Percentiles rank a stretch among this genome's conserved stretches.
phyloP scores from a whole-genome alignment of 2,888 invertebrate genomes.

The Bhutanitis thaidina region DNA sequence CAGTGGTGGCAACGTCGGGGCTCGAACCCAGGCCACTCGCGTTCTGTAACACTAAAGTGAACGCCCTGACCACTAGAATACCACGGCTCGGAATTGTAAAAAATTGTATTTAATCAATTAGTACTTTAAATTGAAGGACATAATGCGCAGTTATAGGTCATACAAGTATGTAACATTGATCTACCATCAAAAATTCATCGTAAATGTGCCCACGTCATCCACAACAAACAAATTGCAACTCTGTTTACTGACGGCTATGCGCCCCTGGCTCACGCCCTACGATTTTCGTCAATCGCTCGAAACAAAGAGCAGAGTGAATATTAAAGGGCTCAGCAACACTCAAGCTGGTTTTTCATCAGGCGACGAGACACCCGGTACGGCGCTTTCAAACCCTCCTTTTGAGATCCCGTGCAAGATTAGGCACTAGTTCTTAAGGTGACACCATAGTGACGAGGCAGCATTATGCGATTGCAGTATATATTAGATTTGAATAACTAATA shows the following conservation, averaged over 20 bases:
- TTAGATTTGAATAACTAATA: too few species aligned
- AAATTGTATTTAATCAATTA: too few species aligned
- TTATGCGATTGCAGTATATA: conserved; percentile 18
- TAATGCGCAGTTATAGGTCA: too few species aligned
- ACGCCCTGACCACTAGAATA: too few species aligned
- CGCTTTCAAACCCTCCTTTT: conserved; percentile 71
- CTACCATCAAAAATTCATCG: neutral
- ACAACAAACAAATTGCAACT: conserved; percentile 45
- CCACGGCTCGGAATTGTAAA: too few species aligned
- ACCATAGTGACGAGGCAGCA: conserved; percentile 41
- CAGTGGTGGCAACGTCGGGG: too few species aligned
- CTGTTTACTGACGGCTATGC: conserved; percentile 22
- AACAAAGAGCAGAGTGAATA: conserved; percentile 73
- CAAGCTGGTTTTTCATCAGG: conserved; percentile 71
- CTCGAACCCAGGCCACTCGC: too few species aligned
- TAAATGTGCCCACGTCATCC: conserved; percentile 24
- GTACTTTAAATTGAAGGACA: too few species aligned
- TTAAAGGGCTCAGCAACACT: conserved; percentile 67
- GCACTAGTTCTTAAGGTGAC: conserved; percentile 68
- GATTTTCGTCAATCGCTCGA: conserved; percentile 74
- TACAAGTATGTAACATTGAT: too few species aligned
- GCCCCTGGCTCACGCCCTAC: conserved; percentile 38
- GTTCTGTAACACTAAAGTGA: too few species aligned
- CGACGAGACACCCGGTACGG: conserved; percentile 58
- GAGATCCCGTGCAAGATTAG: conserved; percentile 76